Evolutionary conservation across 2,888 invertebrate species (phyloP), one percentile per base, ranked within the genome.

Genomic region (Catocala nupta): DNA sequence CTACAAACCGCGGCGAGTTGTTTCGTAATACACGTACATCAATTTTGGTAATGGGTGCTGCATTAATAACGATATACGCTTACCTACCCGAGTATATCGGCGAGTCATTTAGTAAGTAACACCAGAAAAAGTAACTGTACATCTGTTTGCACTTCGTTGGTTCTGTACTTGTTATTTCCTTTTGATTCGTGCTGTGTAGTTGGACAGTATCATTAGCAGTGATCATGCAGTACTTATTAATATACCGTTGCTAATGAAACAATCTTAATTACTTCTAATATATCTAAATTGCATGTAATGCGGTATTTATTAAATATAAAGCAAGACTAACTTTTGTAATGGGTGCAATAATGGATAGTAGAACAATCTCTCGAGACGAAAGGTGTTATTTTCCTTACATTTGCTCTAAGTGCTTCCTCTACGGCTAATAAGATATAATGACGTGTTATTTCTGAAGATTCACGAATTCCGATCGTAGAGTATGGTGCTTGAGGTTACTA

Each of bases 371-470:
- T 81, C 77, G 75, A 83, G 81, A 82, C 76, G 80, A 80, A 85
- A 88, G 87, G 84, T 89, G 85, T 90, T 91, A 90, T 91, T 92
- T 89, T 87, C 88, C 84, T 82, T 88, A 89, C 90, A 88, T 90
- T 91, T 87, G 88, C 87, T 86, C 81, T 90, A 91, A 92, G 90
- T 90, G 90, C 88, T 90, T 91, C 90, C 91, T 91, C 89, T 85
- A 86, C 84, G 82, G 84, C 88, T 92, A 93, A 92, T 93, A 90
- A 90, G 89, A 89, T 81, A 88, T 91, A 92, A 93, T 92, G 89
- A 91, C 85, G 87, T 90, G 89, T 90, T 92, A 90, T 91, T 92
- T 92, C 85, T 89, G 88, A 89, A 89, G 90, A 91, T 92, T 90
- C 90, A 91, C 90, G 88, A 92, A 93, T 90, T 90, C 88, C 90